Conservation (phyloP, 2,113 vertebrate species). For the Mobula birostris region DNA sequence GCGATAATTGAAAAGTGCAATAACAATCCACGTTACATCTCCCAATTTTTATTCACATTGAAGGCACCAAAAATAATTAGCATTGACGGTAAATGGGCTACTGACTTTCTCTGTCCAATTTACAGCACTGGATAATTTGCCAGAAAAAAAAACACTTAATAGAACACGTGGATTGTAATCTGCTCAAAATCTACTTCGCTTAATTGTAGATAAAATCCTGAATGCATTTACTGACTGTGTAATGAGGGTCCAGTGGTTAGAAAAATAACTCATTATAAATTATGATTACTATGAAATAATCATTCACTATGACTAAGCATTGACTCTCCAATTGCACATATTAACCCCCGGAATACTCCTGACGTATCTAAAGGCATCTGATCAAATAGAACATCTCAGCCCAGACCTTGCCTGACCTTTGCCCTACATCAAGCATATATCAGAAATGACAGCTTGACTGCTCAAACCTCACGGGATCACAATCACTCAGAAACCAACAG, state of each 20-base stretch:
- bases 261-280: neutral
- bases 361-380: neutral
- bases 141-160: neutral
- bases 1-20: neutral
- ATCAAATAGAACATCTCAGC: neutral
- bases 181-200: neutral
- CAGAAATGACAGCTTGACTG: too few species aligned
- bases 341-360: neutral
- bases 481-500: too few species aligned
- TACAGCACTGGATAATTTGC: neutral
- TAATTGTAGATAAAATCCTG: neutral
- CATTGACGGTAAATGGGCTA: neutral
- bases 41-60: neutral
- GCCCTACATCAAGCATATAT: too few species aligned
- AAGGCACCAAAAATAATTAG: neutral
- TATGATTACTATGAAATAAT: neutral
- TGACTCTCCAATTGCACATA: neutral
- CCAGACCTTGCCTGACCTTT: too few species aligned
- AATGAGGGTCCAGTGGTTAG: neutral
- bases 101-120: neutral
- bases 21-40: neutral
- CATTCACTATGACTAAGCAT: neutral
- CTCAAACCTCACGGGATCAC: too few species aligned
- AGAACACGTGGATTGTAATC: neutral
- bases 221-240: neutral